Evolutionary conservation across 2,113 vertebrate species (phyloP).

Genomic region (Aspiorhynchus laticeps): DNA sequence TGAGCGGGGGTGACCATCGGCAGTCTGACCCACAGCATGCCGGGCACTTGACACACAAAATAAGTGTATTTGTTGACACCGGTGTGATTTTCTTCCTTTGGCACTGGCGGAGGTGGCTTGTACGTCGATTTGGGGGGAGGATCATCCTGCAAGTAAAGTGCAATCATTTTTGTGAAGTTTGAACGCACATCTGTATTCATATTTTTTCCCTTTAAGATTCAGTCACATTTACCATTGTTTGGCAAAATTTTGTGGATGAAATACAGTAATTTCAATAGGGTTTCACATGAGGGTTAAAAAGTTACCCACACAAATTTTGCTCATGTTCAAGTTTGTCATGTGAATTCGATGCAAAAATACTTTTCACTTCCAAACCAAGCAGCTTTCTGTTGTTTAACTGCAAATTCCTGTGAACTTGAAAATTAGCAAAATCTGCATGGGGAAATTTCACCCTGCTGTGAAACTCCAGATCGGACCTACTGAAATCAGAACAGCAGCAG

Average conservation of each 20-base stretch:
- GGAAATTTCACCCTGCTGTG: neutral
- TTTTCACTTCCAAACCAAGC: neutral
- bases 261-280: neutral
- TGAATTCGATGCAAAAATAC: too few relatives aligned
- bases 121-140: constrained; percentile 79
- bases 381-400: neutral
- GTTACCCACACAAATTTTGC: too few relatives aligned
- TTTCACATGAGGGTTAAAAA: too few relatives aligned
- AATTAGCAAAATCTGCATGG: neutral
- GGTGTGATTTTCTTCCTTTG: constrained; percentile 80
- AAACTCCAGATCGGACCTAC: neutral
- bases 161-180: neutral
- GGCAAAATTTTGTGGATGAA: neutral
- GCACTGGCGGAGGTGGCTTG: constrained; percentile 78
- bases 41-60: constrained; percentile 90
- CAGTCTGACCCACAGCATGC: constrained; percentile 86
- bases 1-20: constrained; percentile 88
- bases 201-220: neutral
- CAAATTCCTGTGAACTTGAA: neutral
- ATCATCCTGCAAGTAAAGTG: constrained; percentile 61
- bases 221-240: neutral
- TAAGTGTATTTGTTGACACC: constrained; percentile 91
- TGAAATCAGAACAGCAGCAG: neutral
- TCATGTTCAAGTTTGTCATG: too few relatives aligned
- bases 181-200: neutral